Evolutionary conservation across 1,140 invertebrate species (phyloP).

Genomic region (Hylyphantes graminicola): DNA sequence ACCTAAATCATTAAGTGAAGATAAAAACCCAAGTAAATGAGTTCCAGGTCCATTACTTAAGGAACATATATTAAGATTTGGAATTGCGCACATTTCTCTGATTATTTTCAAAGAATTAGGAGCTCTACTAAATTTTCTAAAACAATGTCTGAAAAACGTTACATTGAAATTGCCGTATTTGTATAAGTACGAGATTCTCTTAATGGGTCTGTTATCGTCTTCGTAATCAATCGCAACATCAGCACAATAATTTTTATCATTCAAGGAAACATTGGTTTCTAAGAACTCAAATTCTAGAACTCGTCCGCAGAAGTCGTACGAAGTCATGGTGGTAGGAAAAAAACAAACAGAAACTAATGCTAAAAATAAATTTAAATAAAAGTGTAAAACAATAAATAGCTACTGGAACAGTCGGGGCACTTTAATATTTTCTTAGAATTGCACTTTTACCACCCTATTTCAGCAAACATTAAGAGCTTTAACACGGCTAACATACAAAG

Average conservation of each 20-base stretch:
- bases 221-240: background rate
- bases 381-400: background rate
- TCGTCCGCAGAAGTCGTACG: no score
- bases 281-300: no score
- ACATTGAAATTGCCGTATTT: background rate
- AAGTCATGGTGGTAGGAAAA: no score
- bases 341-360: no score
- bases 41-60: background rate
- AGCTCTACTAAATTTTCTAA: background rate
- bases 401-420: no score
- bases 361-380: background rate
- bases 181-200: background rate
- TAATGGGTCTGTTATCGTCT: background rate
- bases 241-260: background rate
- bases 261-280: no score
- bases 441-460: background rate
- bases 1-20: background rate
- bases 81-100: background rate
- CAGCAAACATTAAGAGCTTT: background rate
- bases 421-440: background rate
- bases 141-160: background rate
- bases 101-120: background rate
- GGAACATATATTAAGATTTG: background rate
- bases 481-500: background rate
- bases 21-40: background rate